Conservation (phyloP, 2,888 invertebrate genomes). For the Iphiclides podalirius region DNA sequence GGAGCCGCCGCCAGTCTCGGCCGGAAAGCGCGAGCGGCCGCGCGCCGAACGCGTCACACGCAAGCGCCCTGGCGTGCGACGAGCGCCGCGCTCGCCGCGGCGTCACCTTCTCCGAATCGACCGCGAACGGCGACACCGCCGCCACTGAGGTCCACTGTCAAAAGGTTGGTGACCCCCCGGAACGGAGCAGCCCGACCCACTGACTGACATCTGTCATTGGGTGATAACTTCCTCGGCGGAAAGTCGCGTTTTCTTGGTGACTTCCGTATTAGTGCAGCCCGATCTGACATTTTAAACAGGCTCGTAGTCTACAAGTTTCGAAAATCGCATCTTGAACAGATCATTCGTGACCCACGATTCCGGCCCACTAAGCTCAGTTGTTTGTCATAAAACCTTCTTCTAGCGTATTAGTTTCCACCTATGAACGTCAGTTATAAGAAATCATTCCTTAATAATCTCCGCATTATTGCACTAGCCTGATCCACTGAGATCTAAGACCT, state of each 20-base stretch:
- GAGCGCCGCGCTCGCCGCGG: conserved; percentile 72
- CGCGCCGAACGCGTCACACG: conserved; percentile 62
- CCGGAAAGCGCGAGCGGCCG: conserved; percentile 70
- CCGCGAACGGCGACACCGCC: conserved; percentile 63
- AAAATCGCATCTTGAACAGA: no score
- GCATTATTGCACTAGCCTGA: no score
- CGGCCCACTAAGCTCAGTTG: no score
- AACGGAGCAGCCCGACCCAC: conserved; percentile 21
- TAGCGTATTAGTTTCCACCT: no score
- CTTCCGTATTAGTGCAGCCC: no score
- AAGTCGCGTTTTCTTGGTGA: conserved; percentile 46
- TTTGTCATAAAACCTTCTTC: no score
- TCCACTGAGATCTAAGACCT: no score
- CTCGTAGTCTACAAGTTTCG: no score
- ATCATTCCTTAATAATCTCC: no score
- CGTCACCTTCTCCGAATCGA: conserved; percentile 75
- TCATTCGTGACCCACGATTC: no score
- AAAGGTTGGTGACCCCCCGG: conserved; percentile 70
- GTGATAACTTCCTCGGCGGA: conserved; percentile 54
- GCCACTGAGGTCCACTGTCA: conserved; percentile 76
- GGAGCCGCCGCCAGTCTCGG: conserved; percentile 73
- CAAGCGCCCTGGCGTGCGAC: conserved; percentile 75
- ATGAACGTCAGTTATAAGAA: no score
- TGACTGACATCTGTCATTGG: conserved; percentile 39
- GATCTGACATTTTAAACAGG: no score